Percentiles rank a stretch among this genome's conserved stretches.
Evolutionary conservation across 2,113 vertebrate genomes (phyloP).

Genomic region (Eira barbara): DNA sequence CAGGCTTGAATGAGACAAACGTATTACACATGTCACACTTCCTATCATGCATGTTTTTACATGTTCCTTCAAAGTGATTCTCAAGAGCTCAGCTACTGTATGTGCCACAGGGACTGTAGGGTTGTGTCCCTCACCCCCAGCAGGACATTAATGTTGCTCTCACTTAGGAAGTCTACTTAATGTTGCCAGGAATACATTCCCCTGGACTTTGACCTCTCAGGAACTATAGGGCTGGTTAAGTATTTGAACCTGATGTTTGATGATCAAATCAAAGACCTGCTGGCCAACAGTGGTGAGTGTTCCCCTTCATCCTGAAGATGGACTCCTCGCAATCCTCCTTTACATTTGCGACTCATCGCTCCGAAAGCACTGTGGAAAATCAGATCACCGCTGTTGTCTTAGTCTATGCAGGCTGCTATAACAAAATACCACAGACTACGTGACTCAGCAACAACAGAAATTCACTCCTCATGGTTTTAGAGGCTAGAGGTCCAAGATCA

Average conservation of each 20-base stretch:
- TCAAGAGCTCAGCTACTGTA: background rate
- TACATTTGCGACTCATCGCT: background rate
- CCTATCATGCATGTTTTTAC: accelerated
- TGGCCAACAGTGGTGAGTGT: background rate
- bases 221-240: background rate
- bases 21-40: accelerated
- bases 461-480: too few species aligned
- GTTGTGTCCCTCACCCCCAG: background rate
- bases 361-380: background rate
- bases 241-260: background rate
- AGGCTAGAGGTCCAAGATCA: background rate
- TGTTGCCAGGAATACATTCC: background rate
- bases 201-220: background rate
- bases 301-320: background rate
- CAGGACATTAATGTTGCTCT: background rate
- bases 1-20: background rate
- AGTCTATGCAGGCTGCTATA: background rate
- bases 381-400: background rate
- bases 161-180: background rate
- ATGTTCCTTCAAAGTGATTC: background rate
- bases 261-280: background rate
- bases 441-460: background rate
- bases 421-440: background rate
- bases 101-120: accelerated
- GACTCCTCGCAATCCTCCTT: accelerated